These are phyloP conservation scores for Caretta caretta DNA, from an alignment of 2,113 vertebrate genomes.

Conservation along the genomic window DNA sequence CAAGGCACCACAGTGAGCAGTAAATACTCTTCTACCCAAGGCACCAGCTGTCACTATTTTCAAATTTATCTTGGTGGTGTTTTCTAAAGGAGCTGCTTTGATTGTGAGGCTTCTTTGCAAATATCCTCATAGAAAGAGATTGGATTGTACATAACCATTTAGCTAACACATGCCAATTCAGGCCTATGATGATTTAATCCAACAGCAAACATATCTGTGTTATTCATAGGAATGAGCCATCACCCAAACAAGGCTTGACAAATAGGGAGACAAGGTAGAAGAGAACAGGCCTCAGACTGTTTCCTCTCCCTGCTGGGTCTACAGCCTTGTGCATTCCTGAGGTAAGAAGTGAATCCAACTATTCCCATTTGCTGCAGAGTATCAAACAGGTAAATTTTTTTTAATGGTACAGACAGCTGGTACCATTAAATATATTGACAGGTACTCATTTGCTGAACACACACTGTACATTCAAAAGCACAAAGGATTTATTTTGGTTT, in stretches of 20 bases:
- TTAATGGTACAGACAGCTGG: neutral
- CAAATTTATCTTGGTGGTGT: neutral
- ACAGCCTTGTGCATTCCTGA: neutral
- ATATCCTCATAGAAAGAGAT: neutral
- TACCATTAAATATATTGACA: neutral
- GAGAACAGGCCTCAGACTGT: neutral
- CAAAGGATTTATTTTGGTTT: neutral
- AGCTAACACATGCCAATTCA: neutral
- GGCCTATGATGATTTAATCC: neutral
- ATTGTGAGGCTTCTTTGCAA: fast-evolving
- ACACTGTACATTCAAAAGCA: neutral
- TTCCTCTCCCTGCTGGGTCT: neutral
- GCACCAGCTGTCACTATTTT: fast-evolving
- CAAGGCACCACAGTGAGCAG: neutral
- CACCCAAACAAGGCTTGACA: neutral
- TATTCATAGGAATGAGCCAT: neutral
- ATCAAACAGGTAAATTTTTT: neutral
- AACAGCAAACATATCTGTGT: neutral
- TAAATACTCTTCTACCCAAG: neutral
- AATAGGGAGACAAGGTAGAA: neutral
- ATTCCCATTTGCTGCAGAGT: neutral
- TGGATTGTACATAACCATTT: fast-evolving
- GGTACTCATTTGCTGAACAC: neutral
- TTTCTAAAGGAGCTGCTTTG: neutral
- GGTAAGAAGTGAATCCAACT: neutral